phyloP scores from a whole-genome alignment of 2,888 invertebrate species.

The Drosophila mettleri region DNA sequence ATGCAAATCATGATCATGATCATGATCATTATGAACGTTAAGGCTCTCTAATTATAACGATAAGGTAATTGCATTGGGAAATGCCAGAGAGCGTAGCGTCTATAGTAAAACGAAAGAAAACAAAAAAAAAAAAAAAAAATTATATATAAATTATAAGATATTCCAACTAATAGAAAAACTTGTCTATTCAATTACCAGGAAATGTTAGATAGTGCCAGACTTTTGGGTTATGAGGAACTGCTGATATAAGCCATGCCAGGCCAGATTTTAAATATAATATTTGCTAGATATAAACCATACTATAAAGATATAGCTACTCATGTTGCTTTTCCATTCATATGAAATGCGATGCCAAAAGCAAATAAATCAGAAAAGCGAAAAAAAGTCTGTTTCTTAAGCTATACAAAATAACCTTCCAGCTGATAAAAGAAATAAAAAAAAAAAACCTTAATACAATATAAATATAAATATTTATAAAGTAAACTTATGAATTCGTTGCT shows the following conservation, averaged over 20 bases:
- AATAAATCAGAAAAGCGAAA: conserved; percentile 12
- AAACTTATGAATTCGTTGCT: neutral
- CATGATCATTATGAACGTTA: conserved; percentile 24
- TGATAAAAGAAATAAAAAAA: too few relatives aligned
- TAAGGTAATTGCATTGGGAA: conserved; percentile 32
- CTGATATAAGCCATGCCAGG: conserved; percentile 14
- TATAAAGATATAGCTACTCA: conserved; percentile 28
- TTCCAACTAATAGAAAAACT: conserved; percentile 1
- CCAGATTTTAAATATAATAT: conserved; percentile 29
- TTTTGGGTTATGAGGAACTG: conserved; percentile 29
- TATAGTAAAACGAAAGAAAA: too few relatives aligned
- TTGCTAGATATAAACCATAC: neutral
- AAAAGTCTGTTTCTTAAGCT: conserved; percentile 12
- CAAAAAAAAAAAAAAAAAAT: neutral
- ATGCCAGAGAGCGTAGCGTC: conserved; percentile 1
- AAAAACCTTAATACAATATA: conserved; percentile 24
- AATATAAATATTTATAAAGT: conserved; percentile 39
- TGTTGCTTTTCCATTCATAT: conserved; percentile 17
- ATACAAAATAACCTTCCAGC: conserved; percentile 30
- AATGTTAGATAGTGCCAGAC: conserved; percentile 7
- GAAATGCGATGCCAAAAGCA: conserved; percentile 26
- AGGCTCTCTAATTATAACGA: conserved; percentile 24
- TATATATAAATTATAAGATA: conserved; percentile 2
- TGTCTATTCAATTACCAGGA: conserved; percentile 26
- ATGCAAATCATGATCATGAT: conserved; percentile 34